Evolutionary conservation across 2,888 invertebrate genomes (phyloP).

Genomic region (Hesperia comma): DNA sequence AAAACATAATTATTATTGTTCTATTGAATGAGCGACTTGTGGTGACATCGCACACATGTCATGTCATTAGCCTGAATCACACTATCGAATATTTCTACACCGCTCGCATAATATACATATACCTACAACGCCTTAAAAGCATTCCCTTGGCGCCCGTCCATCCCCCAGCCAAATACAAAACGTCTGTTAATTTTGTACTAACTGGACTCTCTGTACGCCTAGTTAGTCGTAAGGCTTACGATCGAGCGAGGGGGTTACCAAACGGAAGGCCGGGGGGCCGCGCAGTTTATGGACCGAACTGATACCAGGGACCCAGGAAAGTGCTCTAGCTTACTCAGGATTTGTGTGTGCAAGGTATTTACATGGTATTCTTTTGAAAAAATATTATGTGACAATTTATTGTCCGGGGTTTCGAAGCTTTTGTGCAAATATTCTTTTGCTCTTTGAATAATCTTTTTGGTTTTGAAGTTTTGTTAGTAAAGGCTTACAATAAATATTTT

Average conservation of each 20-base stretch:
- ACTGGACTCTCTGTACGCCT: neutral
- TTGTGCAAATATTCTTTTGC: conserved; percentile 4
- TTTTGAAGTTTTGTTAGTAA: neutral
- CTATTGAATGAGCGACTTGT: too few relatives aligned
- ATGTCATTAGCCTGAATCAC: too few relatives aligned
- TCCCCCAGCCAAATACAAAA: too few relatives aligned
- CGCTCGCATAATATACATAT: too few relatives aligned
- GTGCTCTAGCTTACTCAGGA: conserved; percentile 78
- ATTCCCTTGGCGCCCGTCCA: too few relatives aligned
- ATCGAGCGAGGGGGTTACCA: conserved; percentile 52
- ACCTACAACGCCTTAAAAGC: too few relatives aligned
- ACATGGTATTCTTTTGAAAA: conserved; percentile 63
- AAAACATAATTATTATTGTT: too few relatives aligned
- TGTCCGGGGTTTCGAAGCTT: conserved; percentile 35
- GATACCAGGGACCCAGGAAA: conserved; percentile 77
- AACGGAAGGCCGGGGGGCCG: conserved; percentile 47
- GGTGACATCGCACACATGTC: too few relatives aligned
- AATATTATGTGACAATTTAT: conserved; percentile 50
- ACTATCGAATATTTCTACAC: too few relatives aligned
- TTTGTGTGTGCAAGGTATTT: conserved; percentile 75
- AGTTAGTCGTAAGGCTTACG: conserved; percentile 24
- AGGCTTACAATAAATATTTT: neutral
- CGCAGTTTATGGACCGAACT: conserved; percentile 81
- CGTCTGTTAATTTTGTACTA: neutral
- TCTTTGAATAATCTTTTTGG: conserved; percentile 8